Percentiles rank a stretch among this genome's conserved stretches.
Evolutionary conservation across 2,797 vertebrate species (phyloP).

Genomic region (Hipposideros larvatus): DNA sequence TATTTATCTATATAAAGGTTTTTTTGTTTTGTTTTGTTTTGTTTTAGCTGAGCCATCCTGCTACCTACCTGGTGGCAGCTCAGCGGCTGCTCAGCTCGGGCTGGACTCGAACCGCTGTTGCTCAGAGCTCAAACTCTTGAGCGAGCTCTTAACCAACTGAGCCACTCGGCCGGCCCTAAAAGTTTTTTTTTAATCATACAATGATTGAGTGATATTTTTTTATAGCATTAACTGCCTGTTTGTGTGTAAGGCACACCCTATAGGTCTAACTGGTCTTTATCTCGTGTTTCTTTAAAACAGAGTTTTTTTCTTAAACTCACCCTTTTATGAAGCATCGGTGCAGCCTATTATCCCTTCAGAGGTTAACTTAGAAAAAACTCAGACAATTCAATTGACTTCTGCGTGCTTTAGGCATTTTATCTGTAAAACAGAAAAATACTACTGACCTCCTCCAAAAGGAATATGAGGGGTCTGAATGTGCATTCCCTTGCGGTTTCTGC

Average conservation of each 20-base stretch:
- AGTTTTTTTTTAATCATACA: not conserved
- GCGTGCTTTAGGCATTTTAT: not conserved
- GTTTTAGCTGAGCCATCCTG: too few species aligned
- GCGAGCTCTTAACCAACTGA: too few species aligned
- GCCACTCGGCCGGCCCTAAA: too few species aligned
- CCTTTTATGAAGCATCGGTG: not conserved
- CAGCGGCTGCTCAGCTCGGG: too few species aligned
- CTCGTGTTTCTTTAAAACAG: not conserved
- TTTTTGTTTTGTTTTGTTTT: not conserved
- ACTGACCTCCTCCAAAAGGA: not conserved
- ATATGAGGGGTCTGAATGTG: fast-evolving
- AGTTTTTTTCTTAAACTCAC: not conserved
- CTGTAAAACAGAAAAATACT: not conserved
- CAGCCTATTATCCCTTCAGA: not conserved
- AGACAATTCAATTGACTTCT: not conserved
- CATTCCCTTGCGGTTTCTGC: not conserved
- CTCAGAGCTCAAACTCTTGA: too few species aligned
- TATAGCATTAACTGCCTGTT: not conserved
- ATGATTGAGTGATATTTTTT: not conserved
- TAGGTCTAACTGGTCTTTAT: not conserved
- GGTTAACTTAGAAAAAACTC: slow-evolving; percentile 7
- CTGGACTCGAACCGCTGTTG: too few species aligned
- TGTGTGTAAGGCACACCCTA: not conserved
- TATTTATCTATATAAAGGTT: not conserved
- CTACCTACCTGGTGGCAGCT: too few species aligned